Evolutionary conservation across 2,888 invertebrate species (phyloP).

Genomic region (Orthonevra nobilis): DNA sequence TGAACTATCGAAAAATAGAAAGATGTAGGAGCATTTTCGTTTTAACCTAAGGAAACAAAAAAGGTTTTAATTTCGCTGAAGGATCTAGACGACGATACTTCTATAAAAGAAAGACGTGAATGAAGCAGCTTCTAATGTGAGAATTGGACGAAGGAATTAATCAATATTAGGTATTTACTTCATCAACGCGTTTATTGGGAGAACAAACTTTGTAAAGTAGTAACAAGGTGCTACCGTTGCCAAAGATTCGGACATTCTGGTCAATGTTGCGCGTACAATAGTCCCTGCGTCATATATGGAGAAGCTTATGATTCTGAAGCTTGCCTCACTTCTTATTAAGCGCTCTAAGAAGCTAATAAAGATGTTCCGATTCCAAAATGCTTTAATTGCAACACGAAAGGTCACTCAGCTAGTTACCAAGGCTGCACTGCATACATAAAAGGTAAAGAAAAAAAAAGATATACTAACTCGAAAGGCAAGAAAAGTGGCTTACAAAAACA

Average conservation of each 20-base stretch:
- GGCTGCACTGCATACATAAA: background rate
- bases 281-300: too few species aligned
- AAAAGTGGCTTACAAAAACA: background rate
- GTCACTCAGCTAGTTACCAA: slow-evolving; percentile 16
- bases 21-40: too few species aligned
- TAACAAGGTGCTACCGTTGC: too few species aligned
- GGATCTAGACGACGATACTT: slow-evolving; percentile 12
- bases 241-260: too few species aligned
- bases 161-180: slow-evolving; percentile 7
- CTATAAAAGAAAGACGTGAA: background rate
- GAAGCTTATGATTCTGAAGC: too few species aligned
- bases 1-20: too few species aligned
- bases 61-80: slow-evolving; percentile 8
- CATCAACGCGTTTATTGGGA: too few species aligned
- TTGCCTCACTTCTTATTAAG: too few species aligned
- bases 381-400: background rate
- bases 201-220: background rate
- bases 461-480: background rate
- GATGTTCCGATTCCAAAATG: too few species aligned
- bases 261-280: slow-evolving; percentile 12
- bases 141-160: slow-evolving; percentile 5
- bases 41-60: background rate
- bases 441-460: slow-evolving; percentile 13
- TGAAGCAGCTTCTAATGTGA: slow-evolving; percentile 2
- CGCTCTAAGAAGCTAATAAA: too few species aligned